Base-by-base conservation (phyloP, 2,113 vertebrate genomes). In the Menidia beryllina region DNA sequence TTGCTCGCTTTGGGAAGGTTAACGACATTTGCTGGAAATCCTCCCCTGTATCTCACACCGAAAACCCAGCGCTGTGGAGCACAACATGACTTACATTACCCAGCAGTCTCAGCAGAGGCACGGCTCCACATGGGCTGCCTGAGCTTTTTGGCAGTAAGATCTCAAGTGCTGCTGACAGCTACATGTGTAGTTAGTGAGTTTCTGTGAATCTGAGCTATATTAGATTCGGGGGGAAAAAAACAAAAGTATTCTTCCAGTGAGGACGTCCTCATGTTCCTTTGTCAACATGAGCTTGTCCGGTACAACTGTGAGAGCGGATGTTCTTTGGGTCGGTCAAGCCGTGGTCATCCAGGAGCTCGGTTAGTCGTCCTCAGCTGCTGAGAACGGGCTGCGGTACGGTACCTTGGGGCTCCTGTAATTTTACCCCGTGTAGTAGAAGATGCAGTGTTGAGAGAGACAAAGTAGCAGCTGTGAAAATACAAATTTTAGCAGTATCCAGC, bases 381-480 rank as follows among this genome's bases (percentile, higher is more conserved):
- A 66, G 64, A 41, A 70, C 66, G 69, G 69, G 54, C 72, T 26
- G 19, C 10, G 24, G 66, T 45, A 19, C 17, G n/a, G 41, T 61
- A 76, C 85, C 72, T 77, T 57, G 55, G 75, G 79, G 72, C 78
- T 79, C 81, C 70, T 74, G 69, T 47, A 49, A 34, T 82, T 72
- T 85, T 86, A 56, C 85, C 55, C 82, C 55, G 50, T 81, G 66
- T 68, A 68, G 55, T 61, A 41, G 59, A 71, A 81, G 55, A 64
- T 27, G 76, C 59, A 59, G 47, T 30, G 39, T 23, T 62, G 78
- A 64, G 47, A 58, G 60, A 75, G 75, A 81, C 43, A 78, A 83
- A 83, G 27, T 38, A 63, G 79, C 91, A 90, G 89, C 91, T 91
- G 89, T 81, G 65, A 76, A 91, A 92, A 91, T 85, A 89, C 39